Conservation (phyloP, 2,888 invertebrate genomes). For the Dynastes tityus region DNA sequence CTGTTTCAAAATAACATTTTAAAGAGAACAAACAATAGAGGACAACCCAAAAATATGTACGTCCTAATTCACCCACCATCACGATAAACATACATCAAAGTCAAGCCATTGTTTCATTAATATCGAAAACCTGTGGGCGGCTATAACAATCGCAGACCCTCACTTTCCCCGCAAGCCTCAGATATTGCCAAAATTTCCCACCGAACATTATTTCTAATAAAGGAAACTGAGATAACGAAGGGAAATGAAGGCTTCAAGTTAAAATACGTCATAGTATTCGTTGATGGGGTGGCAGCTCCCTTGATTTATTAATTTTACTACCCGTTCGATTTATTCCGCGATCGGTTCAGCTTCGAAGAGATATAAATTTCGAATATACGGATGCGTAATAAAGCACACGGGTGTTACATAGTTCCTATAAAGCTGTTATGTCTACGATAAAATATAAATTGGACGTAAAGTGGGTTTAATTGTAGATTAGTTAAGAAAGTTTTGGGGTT, state of each 20-base stretch:
- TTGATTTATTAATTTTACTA: conserved; percentile 35
- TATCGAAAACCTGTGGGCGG: conserved; percentile 1
- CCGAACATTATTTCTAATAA: conserved; percentile 44
- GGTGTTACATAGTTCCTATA: not conserved
- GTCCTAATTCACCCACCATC: not conserved
- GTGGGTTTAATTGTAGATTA: not conserved
- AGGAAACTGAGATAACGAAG: conserved; percentile 40
- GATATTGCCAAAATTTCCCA: conserved; percentile 39
- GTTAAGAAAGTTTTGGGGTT: not conserved
- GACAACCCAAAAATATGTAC: not conserved
- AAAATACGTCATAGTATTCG: conserved; percentile 40
- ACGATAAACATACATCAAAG: conserved; percentile 35
- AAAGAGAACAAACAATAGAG: not conserved
- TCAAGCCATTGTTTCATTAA: conserved; percentile 35
- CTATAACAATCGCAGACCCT: conserved; percentile 6
- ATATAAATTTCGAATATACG: conserved; percentile 5
- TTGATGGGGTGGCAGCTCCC: not conserved
- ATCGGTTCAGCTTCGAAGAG: not conserved
- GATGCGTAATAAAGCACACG: not conserved
- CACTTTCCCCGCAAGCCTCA: conserved; percentile 1
- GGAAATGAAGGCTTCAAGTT: conserved; percentile 42
- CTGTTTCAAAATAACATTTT: not conserved
- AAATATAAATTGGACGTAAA: not conserved
- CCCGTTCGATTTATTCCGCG: not conserved
- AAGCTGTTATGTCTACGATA: not conserved